Conservation (phyloP, 1,140 invertebrate genomes). For the Cotesia glomerata region DNA sequence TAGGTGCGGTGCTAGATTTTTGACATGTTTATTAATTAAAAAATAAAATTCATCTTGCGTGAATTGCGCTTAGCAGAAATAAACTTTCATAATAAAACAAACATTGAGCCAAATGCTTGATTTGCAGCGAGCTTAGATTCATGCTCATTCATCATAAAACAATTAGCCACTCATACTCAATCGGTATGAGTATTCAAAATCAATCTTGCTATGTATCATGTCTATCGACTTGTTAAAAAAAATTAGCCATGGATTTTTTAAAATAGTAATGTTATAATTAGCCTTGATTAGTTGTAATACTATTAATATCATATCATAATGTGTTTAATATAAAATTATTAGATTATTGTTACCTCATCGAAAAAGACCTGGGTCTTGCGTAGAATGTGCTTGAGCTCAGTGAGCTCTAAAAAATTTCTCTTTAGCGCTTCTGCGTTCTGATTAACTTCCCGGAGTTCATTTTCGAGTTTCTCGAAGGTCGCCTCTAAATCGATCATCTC, state of each 20-base stretch:
- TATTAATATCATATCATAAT: not conserved
- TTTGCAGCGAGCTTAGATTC: not conserved
- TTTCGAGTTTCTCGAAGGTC: slow-evolving; percentile 95
- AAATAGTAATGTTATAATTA: not conserved
- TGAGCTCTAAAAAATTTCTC: slow-evolving; percentile 93
- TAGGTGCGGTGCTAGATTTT: too few species aligned
- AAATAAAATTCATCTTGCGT: too few species aligned
- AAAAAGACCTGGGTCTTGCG: slow-evolving; percentile 97
- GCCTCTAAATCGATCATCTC: slow-evolving; percentile 99
- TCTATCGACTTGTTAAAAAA: not conserved
- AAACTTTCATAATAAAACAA: too few species aligned
- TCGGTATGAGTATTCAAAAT: too few species aligned
- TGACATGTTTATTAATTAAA: too few species aligned
- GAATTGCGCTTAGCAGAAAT: too few species aligned
- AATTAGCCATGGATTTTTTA: slow-evolving; percentile 21
- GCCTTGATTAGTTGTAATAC: not conserved
- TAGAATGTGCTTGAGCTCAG: slow-evolving; percentile 95
- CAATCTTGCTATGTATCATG: too few species aligned
- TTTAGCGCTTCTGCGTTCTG: slow-evolving; percentile 97
- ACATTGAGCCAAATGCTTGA: too few species aligned
- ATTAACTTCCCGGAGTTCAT: slow-evolving; percentile 95
- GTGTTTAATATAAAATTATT: not conserved
- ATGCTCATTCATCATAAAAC: not conserved
- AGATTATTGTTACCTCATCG: slow-evolving; percentile 81
- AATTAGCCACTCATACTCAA: not conserved